Evolutionary conservation across 1,140 invertebrate genomes (phyloP), one percentile per base, ranked within the genome.

Genomic region (Hirudo medicinalis): DNA sequence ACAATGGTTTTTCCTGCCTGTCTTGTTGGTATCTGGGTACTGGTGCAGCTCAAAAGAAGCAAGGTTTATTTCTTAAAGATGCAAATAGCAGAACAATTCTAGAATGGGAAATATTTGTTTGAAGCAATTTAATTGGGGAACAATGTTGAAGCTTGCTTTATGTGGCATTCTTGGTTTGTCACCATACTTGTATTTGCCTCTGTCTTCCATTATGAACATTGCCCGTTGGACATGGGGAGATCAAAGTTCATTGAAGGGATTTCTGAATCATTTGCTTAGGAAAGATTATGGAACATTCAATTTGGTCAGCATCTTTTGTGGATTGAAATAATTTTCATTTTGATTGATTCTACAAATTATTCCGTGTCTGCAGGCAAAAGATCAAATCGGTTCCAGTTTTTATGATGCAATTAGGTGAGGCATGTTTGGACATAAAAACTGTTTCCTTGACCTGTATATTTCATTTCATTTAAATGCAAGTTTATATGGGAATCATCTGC

Each of bases 151-250:
- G 36, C 15, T 78, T n/a, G 60, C 71, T 54, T 20, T 76, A 17
- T 72, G n/a, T 22, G 76, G 77, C 73, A 11, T 74, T 17, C 8
- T 73, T 63, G 79, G 79, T 20, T 71, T 80, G 54, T 54, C 76
- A 22, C 79, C 79, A 13, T 81, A 81, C 71, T 20, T 78, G 8
- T 80, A 81, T 70, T 72, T 81, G 19, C 78, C 78, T 13, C 9
- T 79, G 8, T 78, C 79, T n/a, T 73, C 78, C 13, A 68, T 71
- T 25, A 66, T 72, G 25, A 75, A 75, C 53, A 53, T 72, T 19
- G 77, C 77, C 8, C 73, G 78, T 25, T 81, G 77, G 77, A 79
- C 79, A 0, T 81, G 80, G 80, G 80, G 80, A 67, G 78, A 81
- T 71, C 79, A 80, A 73, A 73, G 76, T 29, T 73, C 76, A 20